Conservation (phyloP, 23 tunicate genomes). For the Diplosoma virens region DNA sequence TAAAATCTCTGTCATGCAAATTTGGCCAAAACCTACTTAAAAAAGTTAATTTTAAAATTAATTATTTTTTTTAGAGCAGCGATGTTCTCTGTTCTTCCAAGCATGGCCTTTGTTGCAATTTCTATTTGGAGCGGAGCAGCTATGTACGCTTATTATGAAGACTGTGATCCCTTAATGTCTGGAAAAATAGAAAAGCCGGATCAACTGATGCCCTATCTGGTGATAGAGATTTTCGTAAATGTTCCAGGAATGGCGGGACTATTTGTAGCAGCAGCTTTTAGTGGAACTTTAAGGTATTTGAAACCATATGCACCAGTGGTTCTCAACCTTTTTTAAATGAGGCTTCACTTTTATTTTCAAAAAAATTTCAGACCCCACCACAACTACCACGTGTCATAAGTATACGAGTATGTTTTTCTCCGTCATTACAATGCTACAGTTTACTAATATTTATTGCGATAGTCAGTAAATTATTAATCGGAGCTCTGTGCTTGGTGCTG, state of each 20-base stretch:
- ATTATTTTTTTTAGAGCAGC: slow-evolving; percentile 9
- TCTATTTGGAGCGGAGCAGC: slow-evolving; percentile 31
- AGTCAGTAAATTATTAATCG: too few species aligned
- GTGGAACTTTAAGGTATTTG: slow-evolving; percentile 39
- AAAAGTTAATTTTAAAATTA: too few species aligned
- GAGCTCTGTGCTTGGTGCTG: too few species aligned
- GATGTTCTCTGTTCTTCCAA: background rate
- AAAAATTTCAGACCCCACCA: too few species aligned
- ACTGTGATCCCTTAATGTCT: slow-evolving; percentile 27
- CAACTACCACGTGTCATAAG: too few species aligned
- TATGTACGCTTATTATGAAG: slow-evolving; percentile 39
- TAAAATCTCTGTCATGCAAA: too few species aligned
- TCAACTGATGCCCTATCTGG: slow-evolving; percentile 31
- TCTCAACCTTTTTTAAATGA: too few species aligned
- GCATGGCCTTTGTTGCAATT: background rate
- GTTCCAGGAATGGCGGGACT: slow-evolving; percentile 45
- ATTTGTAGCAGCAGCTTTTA: slow-evolving; percentile 35
- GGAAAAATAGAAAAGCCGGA: slow-evolving; percentile 29
- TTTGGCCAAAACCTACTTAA: too few species aligned
- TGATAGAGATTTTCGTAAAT: slow-evolving; percentile 27
- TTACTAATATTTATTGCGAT: too few species aligned
- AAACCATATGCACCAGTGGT: background rate
- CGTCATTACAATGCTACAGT: too few species aligned
- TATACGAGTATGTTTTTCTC: too few species aligned
- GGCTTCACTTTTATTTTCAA: background rate